phyloP scores from a whole-genome alignment of 2,797 vertebrate species.

The Vireo griseus region DNA sequence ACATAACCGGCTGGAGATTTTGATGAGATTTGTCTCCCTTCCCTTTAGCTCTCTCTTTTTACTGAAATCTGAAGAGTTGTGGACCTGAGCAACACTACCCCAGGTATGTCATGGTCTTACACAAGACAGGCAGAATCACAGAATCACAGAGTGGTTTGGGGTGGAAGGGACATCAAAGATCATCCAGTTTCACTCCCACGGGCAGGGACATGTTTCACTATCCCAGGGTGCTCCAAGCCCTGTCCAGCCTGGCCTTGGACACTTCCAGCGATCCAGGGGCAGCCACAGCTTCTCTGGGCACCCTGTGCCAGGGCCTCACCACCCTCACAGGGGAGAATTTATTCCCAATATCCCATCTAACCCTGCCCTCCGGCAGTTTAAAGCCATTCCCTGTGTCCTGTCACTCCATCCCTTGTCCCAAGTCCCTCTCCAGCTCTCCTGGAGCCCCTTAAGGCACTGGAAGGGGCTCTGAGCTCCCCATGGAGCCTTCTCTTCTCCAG shows the following conservation, averaged over 20 bases:
- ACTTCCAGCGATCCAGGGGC: not conserved
- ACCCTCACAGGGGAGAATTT: too few species aligned
- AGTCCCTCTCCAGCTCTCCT: not conserved
- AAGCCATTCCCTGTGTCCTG: not conserved
- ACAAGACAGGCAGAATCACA: not conserved
- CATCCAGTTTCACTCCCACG: fast-evolving
- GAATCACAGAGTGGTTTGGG: not conserved
- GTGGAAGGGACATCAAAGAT: fast-evolving
- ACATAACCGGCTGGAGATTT: not conserved
- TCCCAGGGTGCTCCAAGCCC: fast-evolving
- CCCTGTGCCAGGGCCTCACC: not conserved
- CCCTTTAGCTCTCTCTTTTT: not conserved
- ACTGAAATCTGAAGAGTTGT: not conserved
- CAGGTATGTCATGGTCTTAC: fast-evolving
- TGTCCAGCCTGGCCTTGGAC: fast-evolving
- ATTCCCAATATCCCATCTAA: fast-evolving
- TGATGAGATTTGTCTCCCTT: not conserved
- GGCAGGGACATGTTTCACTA: fast-evolving
- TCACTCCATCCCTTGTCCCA: not conserved
- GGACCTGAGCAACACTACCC: fast-evolving
- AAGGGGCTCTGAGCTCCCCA: not conserved
- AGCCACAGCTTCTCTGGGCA: not conserved
- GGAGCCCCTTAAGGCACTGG: fast-evolving
- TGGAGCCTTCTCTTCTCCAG: not conserved
- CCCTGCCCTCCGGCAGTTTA: fast-evolving